Base-by-base conservation (phyloP, 1,140 invertebrate genomes). In the Thalassaphorura encarpata region DNA sequence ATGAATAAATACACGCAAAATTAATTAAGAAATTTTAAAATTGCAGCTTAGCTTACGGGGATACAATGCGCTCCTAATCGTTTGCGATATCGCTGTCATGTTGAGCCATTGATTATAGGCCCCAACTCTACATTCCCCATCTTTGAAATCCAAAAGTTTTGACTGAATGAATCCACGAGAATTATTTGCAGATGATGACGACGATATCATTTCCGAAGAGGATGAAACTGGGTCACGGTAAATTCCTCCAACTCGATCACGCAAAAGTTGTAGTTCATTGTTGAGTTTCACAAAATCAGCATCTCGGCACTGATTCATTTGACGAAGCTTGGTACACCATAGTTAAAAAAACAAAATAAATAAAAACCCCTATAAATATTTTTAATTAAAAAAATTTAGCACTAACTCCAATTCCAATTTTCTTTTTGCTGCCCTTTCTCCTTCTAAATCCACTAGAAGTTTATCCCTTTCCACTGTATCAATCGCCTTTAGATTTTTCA, bases 121-220 rank as follows among this genome's bases (percentile, higher is more conserved):
- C 62, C 91, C 70, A 0, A 91, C 85, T n/a, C 89, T 72, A 67
- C 88, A 90, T 2, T 80, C 81, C 3, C 80, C 78, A 5, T 83
- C 78, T 36, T 33, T 50, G 21, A 40, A 41, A 6, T 42, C 3
- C 8, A 52, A 41, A 3, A 19, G n/a, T 11, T 51, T 31, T 24
- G n/a, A 5, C 27, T 6, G 8, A 29, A 24, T 4, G 31, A 36
- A 51, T 6, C 8, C 21, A 13, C 3, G 26, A n/a, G 33, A 36
- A 36, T 36, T 36, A 26, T n/a, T 39, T 6, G 13, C 31, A 21
- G 11, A 15, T 13, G 4, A 16, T 15, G 11, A 19, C 46, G 4
- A 18, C 8, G 31, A n/a, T 39, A 19, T 15, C 13, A 29, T 4
- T 27, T 23, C 13, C 16, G 33, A 24, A 39, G 5, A 19, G 5